A percentile compares a stretch with the other conserved stretches of the same genome.
Evolutionary conservation across 2,113 vertebrate species (phyloP).

Genomic region (Jacana jacana): DNA sequence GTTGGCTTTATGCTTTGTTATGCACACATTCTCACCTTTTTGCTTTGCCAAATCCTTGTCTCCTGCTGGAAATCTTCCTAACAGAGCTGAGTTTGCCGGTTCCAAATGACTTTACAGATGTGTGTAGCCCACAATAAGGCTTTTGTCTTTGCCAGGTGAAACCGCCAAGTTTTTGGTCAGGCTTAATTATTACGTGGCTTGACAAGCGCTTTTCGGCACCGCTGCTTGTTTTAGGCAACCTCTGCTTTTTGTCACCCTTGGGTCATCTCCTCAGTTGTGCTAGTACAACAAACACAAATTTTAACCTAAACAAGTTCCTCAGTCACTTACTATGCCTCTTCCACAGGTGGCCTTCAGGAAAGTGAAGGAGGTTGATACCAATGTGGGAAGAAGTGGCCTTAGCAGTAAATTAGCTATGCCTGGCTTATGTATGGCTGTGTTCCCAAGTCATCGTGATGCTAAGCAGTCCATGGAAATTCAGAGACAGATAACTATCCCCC

Average conservation of each 20-base stretch:
- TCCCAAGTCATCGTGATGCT: background rate
- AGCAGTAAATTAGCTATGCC: background rate
- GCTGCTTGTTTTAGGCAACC: background rate
- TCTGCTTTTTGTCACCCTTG: slow-evolving; percentile 8
- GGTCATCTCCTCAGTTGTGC: background rate
- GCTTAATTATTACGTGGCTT: background rate
- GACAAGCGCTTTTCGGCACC: background rate
- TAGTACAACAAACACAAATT: background rate
- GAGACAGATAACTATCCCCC: background rate
- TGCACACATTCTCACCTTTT: slow-evolving; percentile 30
- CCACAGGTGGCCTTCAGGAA: background rate
- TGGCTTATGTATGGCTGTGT: background rate
- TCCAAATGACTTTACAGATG: slow-evolving; percentile 19
- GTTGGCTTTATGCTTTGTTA: slow-evolving; percentile 22
- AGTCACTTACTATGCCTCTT: background rate
- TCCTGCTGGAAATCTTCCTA: slow-evolving; percentile 34
- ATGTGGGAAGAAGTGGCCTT: background rate
- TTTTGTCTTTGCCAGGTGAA: slow-evolving; percentile 18
- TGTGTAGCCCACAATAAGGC: background rate
- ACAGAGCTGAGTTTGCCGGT: background rate
- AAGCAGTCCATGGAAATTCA: background rate
- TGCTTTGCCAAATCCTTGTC: slow-evolving; percentile 45
- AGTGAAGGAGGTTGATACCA: background rate
- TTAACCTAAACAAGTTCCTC: background rate
- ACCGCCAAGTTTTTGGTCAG: background rate